Evolutionary conservation across 1,140 invertebrate genomes (phyloP).

Genomic region (Berghia stephanieae): DNA sequence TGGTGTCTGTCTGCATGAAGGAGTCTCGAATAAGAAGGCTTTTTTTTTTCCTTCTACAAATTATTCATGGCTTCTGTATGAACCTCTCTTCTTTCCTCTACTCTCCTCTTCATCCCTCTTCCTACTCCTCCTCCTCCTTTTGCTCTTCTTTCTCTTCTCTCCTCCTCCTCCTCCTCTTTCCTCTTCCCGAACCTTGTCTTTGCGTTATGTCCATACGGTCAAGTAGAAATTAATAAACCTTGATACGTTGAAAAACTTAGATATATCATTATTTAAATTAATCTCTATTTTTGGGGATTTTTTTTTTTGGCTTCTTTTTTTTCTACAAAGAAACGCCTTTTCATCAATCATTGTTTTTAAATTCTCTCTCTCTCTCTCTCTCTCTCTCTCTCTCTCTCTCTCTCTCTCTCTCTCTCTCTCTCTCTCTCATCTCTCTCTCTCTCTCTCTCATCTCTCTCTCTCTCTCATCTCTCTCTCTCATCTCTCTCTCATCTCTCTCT

Average conservation of each 20-base stretch:
- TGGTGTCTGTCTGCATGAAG: neutral
- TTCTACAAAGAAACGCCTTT: no score
- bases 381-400: neutral
- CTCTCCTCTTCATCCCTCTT: neutral
- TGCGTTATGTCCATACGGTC: neutral
- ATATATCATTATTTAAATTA: no score
- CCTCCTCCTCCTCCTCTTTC: neutral
- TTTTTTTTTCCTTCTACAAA: no score
- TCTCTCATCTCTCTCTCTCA: conserved; percentile 1
- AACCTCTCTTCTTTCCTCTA: neutral
- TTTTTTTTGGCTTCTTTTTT: no score
- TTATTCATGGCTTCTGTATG: neutral
- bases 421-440: neutral
- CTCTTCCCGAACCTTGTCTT: neutral
- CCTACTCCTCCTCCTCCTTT: neutral
- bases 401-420: neutral
- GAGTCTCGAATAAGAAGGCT: neutral
- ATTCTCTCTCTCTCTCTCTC: no score
- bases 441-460: neutral
- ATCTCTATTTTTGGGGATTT: no score
- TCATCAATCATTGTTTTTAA: no score
- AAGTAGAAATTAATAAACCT: no score
- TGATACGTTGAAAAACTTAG: no score
- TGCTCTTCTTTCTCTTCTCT: neutral
- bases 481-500: neutral